These are phyloP conservation scores for Sterrhoptilus dennistouni DNA, from an alignment of 2,113 vertebrate genomes.

Conservation along the genomic window DNA sequence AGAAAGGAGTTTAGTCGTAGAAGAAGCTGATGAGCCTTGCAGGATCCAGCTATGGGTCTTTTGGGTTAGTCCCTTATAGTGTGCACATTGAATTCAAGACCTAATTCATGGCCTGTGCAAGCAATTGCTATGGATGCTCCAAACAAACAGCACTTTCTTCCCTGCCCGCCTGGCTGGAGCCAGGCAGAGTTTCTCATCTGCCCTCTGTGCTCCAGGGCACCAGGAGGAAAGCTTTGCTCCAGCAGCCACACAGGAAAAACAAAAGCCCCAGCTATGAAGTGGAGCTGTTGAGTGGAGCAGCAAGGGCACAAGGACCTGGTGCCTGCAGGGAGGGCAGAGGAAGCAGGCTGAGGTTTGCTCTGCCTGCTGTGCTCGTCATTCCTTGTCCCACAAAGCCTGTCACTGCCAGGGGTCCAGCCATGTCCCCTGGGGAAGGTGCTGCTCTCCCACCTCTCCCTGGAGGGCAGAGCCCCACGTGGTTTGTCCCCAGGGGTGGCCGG, in stretches of 20 bases:
- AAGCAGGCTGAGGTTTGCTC: background rate
- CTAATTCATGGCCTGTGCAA: background rate
- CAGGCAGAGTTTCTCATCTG: background rate
- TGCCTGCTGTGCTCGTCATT: rapidly evolving
- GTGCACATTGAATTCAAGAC: background rate
- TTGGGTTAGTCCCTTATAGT: background rate
- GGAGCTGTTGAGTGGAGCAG: background rate
- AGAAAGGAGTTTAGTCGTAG: background rate
- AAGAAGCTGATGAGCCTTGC: background rate
- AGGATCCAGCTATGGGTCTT: background rate
- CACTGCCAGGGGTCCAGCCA: rapidly evolving
- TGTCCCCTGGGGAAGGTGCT: background rate
- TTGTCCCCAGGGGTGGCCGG: background rate
- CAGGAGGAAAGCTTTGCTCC: background rate
- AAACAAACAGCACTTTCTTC: constrained; percentile 32
- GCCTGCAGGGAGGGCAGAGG: background rate
- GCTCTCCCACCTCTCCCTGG: background rate
- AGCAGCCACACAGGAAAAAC: background rate
- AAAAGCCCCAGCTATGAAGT: background rate
- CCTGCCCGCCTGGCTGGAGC: background rate
- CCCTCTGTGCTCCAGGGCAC: background rate
- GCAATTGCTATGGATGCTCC: constrained; percentile 17
- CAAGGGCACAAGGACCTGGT: background rate
- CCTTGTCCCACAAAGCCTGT: rapidly evolving
- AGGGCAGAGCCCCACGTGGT: background rate